These are phyloP conservation scores for Malacoraja senta DNA, from an alignment of 2,797 vertebrate genomes.

Conservation along the genomic window DNA sequence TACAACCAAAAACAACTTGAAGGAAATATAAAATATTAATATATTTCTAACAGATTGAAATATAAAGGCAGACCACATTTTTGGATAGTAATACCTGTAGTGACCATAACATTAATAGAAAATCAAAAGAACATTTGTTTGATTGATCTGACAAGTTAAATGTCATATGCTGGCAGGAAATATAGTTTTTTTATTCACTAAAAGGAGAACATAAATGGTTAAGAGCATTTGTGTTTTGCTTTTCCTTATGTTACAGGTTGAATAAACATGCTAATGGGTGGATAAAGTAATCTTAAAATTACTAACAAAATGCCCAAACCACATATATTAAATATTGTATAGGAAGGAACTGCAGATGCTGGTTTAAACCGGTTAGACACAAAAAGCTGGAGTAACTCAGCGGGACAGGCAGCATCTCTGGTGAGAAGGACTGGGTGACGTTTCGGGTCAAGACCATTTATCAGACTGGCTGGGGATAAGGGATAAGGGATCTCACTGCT, in stretches of 20 bases:
- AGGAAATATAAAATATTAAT: neutral
- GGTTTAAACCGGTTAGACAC: no score
- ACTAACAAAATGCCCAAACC: neutral
- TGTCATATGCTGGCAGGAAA: slow-evolving; percentile 11
- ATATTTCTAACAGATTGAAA: neutral
- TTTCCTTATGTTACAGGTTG: neutral
- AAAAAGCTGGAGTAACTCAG: no score
- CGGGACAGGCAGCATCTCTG: no score
- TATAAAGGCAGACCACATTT: neutral
- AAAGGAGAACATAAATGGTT: neutral
- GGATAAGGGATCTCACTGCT: no score
- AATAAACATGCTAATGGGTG: neutral
- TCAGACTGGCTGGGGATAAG: no score
- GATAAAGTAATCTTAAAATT: neutral
- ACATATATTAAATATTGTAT: neutral
- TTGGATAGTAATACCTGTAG: neutral
- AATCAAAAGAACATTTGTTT: slow-evolving; percentile 28
- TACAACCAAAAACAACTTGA: neutral
- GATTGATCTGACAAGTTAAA: neutral
- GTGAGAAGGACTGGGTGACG: no score
- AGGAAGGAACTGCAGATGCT: no score
- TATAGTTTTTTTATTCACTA: neutral
- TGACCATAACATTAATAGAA: slow-evolving; percentile 13
- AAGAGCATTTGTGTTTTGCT: neutral
- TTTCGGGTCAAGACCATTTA: no score